phyloP scores from a whole-genome alignment of 2,888 invertebrate species.

The Ectropis crepuscularia region DNA sequence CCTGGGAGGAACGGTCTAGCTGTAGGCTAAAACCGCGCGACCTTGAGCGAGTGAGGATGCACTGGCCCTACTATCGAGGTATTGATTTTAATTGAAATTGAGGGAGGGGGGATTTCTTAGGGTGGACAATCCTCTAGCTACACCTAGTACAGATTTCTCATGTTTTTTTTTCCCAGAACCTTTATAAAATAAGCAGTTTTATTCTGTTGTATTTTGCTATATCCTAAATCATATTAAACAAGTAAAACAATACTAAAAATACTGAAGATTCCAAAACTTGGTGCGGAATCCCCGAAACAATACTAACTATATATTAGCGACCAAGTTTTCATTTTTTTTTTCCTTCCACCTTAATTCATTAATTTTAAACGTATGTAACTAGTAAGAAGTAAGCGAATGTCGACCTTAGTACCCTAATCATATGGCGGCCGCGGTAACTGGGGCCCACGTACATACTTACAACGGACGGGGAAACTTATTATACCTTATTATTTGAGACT shows the following conservation, averaged over 20 bases:
- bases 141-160: too few species aligned
- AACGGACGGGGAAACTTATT: neutral
- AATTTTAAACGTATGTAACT: conserved; percentile 10
- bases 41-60: too few species aligned
- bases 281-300: conserved; percentile 2
- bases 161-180: too few species aligned
- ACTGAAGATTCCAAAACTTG: neutral
- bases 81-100: too few species aligned
- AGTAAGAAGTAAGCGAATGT: conserved; percentile 37
- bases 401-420: conserved; percentile 39
- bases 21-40: too few species aligned
- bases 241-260: conserved; percentile 5
- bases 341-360: conserved; percentile 15
- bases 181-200: neutral
- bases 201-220: neutral
- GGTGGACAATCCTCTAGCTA: too few species aligned
- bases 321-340: conserved; percentile 18
- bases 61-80: too few species aligned
- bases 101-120: too few species aligned
- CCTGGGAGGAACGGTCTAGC: too few species aligned
- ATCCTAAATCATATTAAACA: neutral
- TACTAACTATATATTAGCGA: conserved; percentile 9
- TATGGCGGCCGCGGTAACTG: conserved; percentile 33
- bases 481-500: too few species aligned
- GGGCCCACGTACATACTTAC: conserved; percentile 6